Evolutionary conservation across 2,888 invertebrate genomes (phyloP), one percentile per base, ranked within the genome.

Genomic region (Chrysopilus asiliformis): DNA sequence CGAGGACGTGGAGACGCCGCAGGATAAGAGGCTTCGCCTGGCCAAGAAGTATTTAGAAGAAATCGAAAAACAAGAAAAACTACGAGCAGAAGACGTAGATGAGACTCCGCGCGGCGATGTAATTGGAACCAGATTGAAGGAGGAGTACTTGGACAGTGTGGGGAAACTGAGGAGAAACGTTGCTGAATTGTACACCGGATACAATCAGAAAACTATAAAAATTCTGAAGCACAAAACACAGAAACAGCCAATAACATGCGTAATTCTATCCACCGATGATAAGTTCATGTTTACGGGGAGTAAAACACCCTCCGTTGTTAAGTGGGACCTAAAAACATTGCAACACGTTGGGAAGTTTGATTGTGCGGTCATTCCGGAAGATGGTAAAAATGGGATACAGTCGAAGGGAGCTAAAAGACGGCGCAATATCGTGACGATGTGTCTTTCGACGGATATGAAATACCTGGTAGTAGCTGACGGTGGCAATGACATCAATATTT

Each of bases 1-100:
- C 37, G 52, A 56, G 36, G 64, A 61, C 38, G 65, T 62, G 39
- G 85, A 90, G 60, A 90, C 87, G 2, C 78, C 81, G 0, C 90
- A 93, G 57, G 87, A 94, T 53, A 94, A 93, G 56, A 82, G 86
- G 47, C 56, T 94, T 32, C 72, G 91, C 29, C 62, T 94, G 42
- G 91, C 94, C 0, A 93, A 93, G 57, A 74, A 84, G 55, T 91
- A 91, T 60, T 66, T 95, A 22, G 71, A 82, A 51, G 84, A 90
- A 67, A 80, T 94, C 29, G 80, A 84, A 60, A 76, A 72, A 52
- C 79, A 86, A 67, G 85, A 85, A 56, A 72, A 71, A 15, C 73
- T 75, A 45, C 70, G 79, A 47, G 68, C 72, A 1, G 79, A 78
- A 47, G 67, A 73, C 13, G 74, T 76, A 38, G 72, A 70, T 45